phyloP scores from a whole-genome alignment of 2,113 vertebrate genomes.

The Laticauda laticaudata region DNA sequence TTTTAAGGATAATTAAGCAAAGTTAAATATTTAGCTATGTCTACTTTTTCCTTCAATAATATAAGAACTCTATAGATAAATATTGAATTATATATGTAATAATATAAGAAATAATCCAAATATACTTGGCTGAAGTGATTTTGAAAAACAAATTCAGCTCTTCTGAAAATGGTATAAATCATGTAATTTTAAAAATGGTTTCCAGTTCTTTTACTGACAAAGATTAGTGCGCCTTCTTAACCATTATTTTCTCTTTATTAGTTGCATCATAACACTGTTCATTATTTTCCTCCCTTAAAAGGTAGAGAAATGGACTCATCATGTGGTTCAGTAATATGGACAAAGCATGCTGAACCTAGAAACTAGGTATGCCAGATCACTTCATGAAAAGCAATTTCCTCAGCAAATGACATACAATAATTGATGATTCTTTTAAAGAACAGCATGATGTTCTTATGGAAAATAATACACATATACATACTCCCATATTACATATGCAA shows the following conservation, averaged over 20 bases:
- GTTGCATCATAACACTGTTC: not conserved
- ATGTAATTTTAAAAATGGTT: not conserved
- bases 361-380: not conserved
- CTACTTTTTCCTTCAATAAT: not conserved
- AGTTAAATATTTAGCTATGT: not conserved
- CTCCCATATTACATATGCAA: not conserved
- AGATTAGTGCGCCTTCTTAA: rapidly evolving
- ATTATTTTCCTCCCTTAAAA: not conserved
- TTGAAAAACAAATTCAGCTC: conserved; percentile 8
- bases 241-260: not conserved
- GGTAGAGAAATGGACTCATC: not conserved
- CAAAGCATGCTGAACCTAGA: not conserved
- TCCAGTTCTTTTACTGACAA: not conserved
- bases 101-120: conserved; percentile 12
- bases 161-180: not conserved
- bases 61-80: not conserved
- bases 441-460: not conserved
- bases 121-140: not conserved
- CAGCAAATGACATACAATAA: not conserved
- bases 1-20: not conserved
- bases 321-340: conserved; percentile 14
- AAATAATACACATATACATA: not conserved
- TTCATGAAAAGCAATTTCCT: not conserved
- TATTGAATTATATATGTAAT: not conserved
- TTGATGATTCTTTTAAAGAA: not conserved